These are phyloP conservation scores for Actinia tenebrosa DNA, from an alignment of 64 coral and sea anemone genomes.

Conservation along the genomic window DNA sequence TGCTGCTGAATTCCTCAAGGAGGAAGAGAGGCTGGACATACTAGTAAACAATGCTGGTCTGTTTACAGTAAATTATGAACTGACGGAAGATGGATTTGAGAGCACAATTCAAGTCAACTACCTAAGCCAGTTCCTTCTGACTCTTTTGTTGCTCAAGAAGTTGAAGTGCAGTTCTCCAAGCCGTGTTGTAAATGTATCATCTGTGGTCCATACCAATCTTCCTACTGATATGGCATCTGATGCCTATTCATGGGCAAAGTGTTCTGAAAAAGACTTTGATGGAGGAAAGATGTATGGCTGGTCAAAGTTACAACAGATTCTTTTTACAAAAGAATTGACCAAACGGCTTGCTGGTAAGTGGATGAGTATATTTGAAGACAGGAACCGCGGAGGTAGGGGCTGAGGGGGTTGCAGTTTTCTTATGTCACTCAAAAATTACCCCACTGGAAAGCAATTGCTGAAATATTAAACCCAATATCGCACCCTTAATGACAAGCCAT, in stretches of 20 bases:
- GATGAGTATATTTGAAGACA: too few relatives aligned
- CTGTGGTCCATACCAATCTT: background rate
- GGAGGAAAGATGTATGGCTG: background rate
- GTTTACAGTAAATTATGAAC: background rate
- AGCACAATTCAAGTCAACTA: constrained; percentile 65
- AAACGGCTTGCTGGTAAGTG: constrained; percentile 12
- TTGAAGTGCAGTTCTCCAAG: constrained; percentile 67
- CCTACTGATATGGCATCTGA: background rate
- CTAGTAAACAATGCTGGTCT: constrained; percentile 89
- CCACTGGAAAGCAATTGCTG: too few relatives aligned
- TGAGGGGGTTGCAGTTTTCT: too few relatives aligned
- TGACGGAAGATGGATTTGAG: constrained; percentile 71
- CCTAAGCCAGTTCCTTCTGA: constrained; percentile 74
- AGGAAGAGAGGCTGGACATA: constrained; percentile 75
- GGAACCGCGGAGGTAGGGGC: too few relatives aligned
- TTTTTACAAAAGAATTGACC: constrained; percentile 41
- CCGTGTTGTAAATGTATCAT: constrained; percentile 80
- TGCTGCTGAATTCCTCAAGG: constrained; percentile 41
- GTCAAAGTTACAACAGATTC: constrained; percentile 30
- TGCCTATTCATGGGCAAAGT: constrained; percentile 41
- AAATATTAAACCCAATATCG: too few relatives aligned
- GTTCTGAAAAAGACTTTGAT: constrained; percentile 28
- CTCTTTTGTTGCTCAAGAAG: constrained; percentile 60
- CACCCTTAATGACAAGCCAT: too few relatives aligned
- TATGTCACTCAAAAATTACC: too few relatives aligned